These are phyloP conservation scores for Salpingus planirostris DNA, from an alignment of 2,888 invertebrate genomes.

Conservation along the genomic window DNA sequence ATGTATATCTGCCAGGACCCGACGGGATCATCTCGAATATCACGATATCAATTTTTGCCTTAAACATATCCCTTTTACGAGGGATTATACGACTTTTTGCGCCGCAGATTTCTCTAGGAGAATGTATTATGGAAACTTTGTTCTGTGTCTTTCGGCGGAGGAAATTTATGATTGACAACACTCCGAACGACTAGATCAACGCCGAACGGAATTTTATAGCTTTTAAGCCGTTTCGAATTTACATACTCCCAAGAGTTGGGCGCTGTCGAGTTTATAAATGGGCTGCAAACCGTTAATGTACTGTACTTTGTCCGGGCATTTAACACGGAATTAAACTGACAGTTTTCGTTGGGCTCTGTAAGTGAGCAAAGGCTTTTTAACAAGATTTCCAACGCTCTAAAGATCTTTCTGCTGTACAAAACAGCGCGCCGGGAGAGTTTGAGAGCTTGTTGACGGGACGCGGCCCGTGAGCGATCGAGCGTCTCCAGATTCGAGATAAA, in stretches of 20 bases:
- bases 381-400: too few species aligned
- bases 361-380: conserved; percentile 25
- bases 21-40: conserved; percentile 20
- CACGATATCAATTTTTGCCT: conserved; percentile 20
- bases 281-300: conserved; percentile 25
- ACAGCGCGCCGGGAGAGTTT: too few species aligned
- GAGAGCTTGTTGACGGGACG: too few species aligned
- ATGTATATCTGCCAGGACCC: conserved; percentile 11
- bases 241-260: conserved; percentile 6
- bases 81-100: conserved; percentile 11
- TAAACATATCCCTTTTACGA: conserved; percentile 11
- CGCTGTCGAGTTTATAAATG: conserved; percentile 22
- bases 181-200: not conserved
- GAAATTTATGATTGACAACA: not conserved
- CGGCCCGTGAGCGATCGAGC: too few species aligned
- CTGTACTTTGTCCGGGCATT: conserved; percentile 26
- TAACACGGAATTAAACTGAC: conserved; percentile 29
- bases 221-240: conserved; percentile 14
- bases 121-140: not conserved
- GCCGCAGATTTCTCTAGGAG: conserved; percentile 7
- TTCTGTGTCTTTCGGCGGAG: too few species aligned
- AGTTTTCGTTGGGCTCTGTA: conserved; percentile 29
- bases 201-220: conserved; percentile 13
- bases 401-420: too few species aligned
- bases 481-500: too few species aligned